A percentile compares a stretch with the other conserved stretches of the same genome.
Conservation (phyloP, 1,140 invertebrate species). For the Apocrypta bakeri region DNA sequence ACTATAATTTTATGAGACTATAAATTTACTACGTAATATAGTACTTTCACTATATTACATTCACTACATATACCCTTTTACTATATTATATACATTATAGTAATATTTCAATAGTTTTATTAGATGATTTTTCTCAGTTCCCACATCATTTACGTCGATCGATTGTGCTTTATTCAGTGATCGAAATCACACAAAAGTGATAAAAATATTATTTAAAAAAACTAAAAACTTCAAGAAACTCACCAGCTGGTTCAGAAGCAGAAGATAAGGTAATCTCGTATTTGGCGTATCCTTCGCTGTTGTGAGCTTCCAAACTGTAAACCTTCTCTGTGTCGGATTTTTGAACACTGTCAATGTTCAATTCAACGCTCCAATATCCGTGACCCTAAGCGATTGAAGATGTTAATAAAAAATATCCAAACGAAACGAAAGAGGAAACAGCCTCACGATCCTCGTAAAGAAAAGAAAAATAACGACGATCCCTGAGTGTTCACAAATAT, state of each 20-base stretch:
- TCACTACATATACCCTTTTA: no score
- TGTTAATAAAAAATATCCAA: conserved; percentile 24
- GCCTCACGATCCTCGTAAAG: no score
- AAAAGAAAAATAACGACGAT: background rate
- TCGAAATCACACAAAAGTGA: background rate
- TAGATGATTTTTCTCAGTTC: no score
- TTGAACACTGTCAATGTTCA: conserved; percentile 80
- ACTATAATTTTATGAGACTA: no score
- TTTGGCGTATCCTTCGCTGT: conserved; percentile 78
- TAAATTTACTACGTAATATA: no score
- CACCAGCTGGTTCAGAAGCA: conserved; percentile 81
- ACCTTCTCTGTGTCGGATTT: conserved; percentile 84
- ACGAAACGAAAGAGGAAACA: no score
- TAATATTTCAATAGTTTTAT: no score
- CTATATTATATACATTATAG: no score
- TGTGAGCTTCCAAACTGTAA: conserved; percentile 80
- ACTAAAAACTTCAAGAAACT: conserved; percentile 50
- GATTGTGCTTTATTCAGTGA: background rate
- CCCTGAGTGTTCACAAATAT: background rate
- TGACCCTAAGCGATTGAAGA: conserved; percentile 74
- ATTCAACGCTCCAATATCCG: conserved; percentile 79
- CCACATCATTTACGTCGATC: conserved; percentile 18
- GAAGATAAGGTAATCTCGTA: conserved; percentile 82
- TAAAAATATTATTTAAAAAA: background rate
- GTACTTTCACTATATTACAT: no score